Conservation (phyloP, 2,797 vertebrate genomes). For the Sternotherus odoratus region DNA sequence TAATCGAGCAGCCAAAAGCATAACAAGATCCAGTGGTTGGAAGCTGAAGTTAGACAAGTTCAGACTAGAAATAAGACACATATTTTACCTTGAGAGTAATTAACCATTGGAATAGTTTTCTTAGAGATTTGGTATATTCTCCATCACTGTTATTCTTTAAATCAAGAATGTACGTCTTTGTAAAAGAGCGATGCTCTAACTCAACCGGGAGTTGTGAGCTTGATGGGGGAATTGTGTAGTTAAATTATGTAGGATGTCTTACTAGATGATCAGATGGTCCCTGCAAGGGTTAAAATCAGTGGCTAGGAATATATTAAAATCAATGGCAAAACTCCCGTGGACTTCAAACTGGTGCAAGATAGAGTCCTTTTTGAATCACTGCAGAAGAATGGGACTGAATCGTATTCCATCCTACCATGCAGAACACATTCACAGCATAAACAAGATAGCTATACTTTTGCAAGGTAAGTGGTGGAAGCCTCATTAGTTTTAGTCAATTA, state of each 20-base stretch:
- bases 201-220: background rate
- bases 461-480: accelerated
- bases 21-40: background rate
- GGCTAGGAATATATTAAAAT: background rate
- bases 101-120: background rate
- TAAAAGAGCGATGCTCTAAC: background rate
- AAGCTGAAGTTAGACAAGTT: background rate
- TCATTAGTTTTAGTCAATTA: background rate
- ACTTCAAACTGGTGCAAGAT: background rate
- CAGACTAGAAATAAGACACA: accelerated
- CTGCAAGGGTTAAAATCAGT: background rate
- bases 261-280: background rate
- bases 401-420: background rate
- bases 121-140: background rate
- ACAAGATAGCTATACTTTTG: accelerated
- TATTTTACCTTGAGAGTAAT: background rate
- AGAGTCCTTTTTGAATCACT: accelerated
- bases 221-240: background rate
- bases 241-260: background rate
- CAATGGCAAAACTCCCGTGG: background rate
- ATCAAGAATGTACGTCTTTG: background rate
- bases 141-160: background rate
- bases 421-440: background rate
- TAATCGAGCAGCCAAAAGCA: too few relatives aligned
- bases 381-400: background rate